Evolutionary conservation across 2,888 invertebrate species (phyloP), one percentile per base, ranked within the genome.

Genomic region (Minunthozetes semirufus): DNA sequence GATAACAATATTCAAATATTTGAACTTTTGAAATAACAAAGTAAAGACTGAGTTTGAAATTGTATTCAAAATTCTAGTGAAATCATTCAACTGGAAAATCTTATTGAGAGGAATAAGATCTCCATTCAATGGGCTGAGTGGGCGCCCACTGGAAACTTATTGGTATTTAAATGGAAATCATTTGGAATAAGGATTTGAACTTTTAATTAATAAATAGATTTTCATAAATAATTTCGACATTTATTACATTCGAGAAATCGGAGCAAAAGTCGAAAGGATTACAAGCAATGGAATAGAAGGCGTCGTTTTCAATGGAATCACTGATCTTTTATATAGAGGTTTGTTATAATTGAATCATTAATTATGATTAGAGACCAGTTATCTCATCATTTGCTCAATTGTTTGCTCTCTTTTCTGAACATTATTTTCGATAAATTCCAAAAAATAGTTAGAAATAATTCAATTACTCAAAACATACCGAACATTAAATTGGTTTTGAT

Each of bases 51-150:
- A 6, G 33, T 9, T 33, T 33, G 5, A 33, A 33, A 6, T 33
- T 33, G 4, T 48, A 48, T 8, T 48, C n/a, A 48, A 6, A 8
- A 6, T 38, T n/a, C 1, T n/a, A 68, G 68, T 11, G 42, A 42
- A 19, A 22, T 46, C n/a, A 68, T 59, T 61, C 17, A 63, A 4
- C 27, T 73, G 48, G 33, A 61, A 29, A 13, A 19, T 72, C 76
- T 56, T 4, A 15, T 19, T 1, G 68, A 68, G 42, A 68, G 46
- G 0, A 46, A 13, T 11, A 77, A 76, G 42, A 73, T 75, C 42
- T 75, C 76, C 73, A 85, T 90, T 27, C 89, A 92, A 81, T 87
- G 90, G 77, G 89, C 87, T n/a, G 86, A 88, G 42, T 93, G 93
- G 93, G 87, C 88, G 0, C 91, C 92, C 0, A 83, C 85, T 0